Percentiles rank a stretch among this genome's conserved stretches.
phyloP scores from a whole-genome alignment of 2,797 vertebrate genomes.

The Xenopus petersii region DNA sequence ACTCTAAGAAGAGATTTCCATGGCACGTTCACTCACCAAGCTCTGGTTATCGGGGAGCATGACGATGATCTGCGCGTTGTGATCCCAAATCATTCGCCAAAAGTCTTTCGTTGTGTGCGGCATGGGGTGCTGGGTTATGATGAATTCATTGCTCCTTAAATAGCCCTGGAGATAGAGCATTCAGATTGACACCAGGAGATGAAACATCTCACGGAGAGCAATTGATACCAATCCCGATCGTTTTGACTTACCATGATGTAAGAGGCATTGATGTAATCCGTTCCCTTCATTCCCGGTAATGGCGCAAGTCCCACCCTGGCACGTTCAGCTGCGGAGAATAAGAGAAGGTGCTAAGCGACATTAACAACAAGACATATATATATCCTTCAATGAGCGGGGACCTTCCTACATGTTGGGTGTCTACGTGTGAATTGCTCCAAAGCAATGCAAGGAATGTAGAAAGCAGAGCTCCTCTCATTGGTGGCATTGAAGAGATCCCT shows the following conservation, averaged over 20 bases:
- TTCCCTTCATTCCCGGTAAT: constrained; percentile 96
- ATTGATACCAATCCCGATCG: no score
- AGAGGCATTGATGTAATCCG: constrained; percentile 98
- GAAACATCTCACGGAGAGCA: no score
- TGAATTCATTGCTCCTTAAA: constrained; percentile 97
- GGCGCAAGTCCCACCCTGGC: constrained; percentile 93
- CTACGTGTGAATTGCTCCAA: no score
- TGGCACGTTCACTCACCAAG: constrained; percentile 72
- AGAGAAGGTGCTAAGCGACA: neutral
- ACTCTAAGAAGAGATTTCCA: no score
- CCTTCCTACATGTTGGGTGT: no score
- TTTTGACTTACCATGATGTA: constrained; percentile 93
- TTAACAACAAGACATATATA: no score
- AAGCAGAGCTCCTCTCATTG: no score
- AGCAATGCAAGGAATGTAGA: no score
- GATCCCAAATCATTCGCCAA: constrained; percentile 99
- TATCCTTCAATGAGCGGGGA: no score
- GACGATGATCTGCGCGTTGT: constrained; percentile 97
- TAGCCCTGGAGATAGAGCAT: constrained; percentile 77
- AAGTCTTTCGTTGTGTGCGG: constrained; percentile 97
- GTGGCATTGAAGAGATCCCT: no score
- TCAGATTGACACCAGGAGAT: no score
- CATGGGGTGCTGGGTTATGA: constrained; percentile 97
- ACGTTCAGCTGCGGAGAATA: constrained; percentile 79
- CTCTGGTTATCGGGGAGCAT: constrained; percentile 98